A percentile compares a stretch with the other conserved stretches of the same genome.
Evolutionary conservation across 2,888 invertebrate species (phyloP).

Genomic region (Caradrina clavipalpis): DNA sequence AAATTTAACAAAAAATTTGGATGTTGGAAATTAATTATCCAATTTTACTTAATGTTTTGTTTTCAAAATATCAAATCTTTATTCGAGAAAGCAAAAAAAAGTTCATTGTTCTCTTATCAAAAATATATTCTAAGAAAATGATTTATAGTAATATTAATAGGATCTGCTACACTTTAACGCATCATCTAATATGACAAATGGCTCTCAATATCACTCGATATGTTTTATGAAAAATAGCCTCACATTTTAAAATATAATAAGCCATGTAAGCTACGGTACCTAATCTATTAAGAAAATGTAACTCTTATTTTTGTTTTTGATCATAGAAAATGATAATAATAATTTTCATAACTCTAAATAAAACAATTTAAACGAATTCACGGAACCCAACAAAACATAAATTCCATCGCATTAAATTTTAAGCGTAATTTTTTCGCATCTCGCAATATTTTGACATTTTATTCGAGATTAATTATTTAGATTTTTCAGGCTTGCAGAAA

Average conservation of each 20-base stretch:
- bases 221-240: conserved; percentile 10
- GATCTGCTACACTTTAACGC: neutral
- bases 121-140: neutral
- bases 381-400: conserved; percentile 24
- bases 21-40: too few relatives aligned
- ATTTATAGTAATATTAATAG: neutral
- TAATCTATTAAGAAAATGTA: too few relatives aligned
- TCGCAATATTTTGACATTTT: conserved; percentile 49
- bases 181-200: conserved; percentile 26
- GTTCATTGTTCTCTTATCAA: neutral
- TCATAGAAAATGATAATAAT: neutral
- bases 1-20: too few relatives aligned
- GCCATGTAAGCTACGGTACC: neutral
- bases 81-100: neutral
- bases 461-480: conserved; percentile 44
- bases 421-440: conserved; percentile 29
- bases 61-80: neutral
- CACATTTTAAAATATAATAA: conserved; percentile 8
- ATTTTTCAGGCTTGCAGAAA: conserved; percentile 53
- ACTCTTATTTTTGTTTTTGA: too few relatives aligned
- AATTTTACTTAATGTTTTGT: too few relatives aligned
- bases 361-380: neutral
- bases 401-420: conserved; percentile 23
- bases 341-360: neutral
- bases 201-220: neutral